phyloP scores from a whole-genome alignment of 2,888 invertebrate genomes.

The Emmelina monodactyla region DNA sequence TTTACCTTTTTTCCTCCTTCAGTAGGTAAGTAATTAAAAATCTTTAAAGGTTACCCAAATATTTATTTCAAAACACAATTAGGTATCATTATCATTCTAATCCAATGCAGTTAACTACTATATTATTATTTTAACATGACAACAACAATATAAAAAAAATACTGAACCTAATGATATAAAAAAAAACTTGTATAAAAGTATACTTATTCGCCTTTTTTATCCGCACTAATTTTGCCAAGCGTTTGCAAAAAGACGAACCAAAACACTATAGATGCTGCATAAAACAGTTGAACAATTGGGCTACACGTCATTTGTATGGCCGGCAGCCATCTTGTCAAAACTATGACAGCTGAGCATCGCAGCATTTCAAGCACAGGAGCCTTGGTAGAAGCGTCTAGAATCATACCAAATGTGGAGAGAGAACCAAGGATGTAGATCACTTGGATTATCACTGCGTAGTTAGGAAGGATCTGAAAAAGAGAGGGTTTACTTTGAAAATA shows the following conservation, averaged over 20 bases:
- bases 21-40: too few relatives aligned
- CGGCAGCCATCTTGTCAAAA: conserved; percentile 42
- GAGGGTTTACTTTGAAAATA: too few relatives aligned
- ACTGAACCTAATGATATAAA: too few relatives aligned
- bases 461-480: conserved; percentile 66
- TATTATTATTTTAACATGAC: too few relatives aligned
- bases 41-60: too few relatives aligned
- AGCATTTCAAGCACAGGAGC: conserved; percentile 70
- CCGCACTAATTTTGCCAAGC: not conserved
- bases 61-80: too few relatives aligned
- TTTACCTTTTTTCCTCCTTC: too few relatives aligned
- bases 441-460: conserved; percentile 63
- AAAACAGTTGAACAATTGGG: conserved; percentile 67
- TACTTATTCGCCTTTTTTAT: not conserved
- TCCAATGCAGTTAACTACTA: too few relatives aligned
- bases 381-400: conserved; percentile 72
- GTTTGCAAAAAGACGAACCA: conserved; percentile 1
- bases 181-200: too few relatives aligned
- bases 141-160: too few relatives aligned
- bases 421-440: conserved; percentile 73
- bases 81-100: too few relatives aligned
- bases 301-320: conserved; percentile 45
- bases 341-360: conserved; percentile 70
- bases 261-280: conserved; percentile 55
- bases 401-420: conserved; percentile 73